phyloP scores from a whole-genome alignment of 2,797 vertebrate species.

The Melanotaenia trifasciata region DNA sequence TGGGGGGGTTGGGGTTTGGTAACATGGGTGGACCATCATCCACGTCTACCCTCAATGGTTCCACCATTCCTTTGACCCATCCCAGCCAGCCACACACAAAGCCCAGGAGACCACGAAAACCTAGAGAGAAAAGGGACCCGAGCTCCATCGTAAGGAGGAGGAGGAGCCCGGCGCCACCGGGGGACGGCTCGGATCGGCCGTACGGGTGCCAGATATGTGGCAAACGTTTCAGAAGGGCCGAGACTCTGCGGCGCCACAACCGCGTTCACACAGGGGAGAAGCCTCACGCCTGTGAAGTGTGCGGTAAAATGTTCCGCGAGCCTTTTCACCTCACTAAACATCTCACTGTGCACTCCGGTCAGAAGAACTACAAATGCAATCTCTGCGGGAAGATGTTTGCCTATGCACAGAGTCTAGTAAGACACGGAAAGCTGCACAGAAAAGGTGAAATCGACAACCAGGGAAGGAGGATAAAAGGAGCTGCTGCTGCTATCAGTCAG shows the following conservation, averaged over 20 bases:
- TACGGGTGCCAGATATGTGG: slow-evolving; percentile 87
- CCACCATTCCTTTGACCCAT: slow-evolving; percentile 84
- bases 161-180: slow-evolving; percentile 73
- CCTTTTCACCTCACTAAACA: slow-evolving; percentile 96
- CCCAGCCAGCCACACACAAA: slow-evolving; percentile 77
- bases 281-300: slow-evolving; percentile 91
- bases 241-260: slow-evolving; percentile 92
- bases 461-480: slow-evolving; percentile 74
- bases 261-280: slow-evolving; percentile 95
- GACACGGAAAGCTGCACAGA: slow-evolving; percentile 91
- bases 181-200: slow-evolving; percentile 81
- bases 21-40: slow-evolving; percentile 80
- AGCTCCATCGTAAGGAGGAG: slow-evolving; percentile 72
- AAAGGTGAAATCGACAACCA: slow-evolving; percentile 81
- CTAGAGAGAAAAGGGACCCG: slow-evolving; percentile 79
- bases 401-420: slow-evolving; percentile 93
- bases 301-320: slow-evolving; percentile 93
- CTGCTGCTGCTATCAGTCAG: slow-evolving; percentile 67
- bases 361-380: slow-evolving; percentile 94
- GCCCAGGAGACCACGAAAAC: slow-evolving; percentile 79
- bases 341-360: slow-evolving; percentile 92
- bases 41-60: slow-evolving; percentile 78
- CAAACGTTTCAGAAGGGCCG: slow-evolving; percentile 89
- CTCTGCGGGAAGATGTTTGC: slow-evolving; percentile 94
- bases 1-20: slow-evolving; percentile 85